A percentile compares a stretch with the other conserved stretches of the same genome.
These are phyloP conservation scores for Andrena haemorrhoa DNA, from an alignment of 2,888 invertebrate species.

Conservation along the genomic window DNA sequence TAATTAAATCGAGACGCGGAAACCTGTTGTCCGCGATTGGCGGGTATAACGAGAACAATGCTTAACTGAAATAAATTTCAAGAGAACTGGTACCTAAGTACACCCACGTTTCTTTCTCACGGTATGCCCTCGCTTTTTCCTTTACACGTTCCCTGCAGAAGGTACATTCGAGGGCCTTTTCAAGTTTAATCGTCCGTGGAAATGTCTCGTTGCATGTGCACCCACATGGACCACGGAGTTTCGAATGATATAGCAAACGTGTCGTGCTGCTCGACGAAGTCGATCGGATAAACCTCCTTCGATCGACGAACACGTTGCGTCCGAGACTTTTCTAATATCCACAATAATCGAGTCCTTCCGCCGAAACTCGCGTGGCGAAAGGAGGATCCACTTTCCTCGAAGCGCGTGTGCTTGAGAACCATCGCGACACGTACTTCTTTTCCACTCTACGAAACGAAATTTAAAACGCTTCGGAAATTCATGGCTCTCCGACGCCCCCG, in stretches of 20 bases:
- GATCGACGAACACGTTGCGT: slow-evolving; percentile 2
- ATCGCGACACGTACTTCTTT: background rate
- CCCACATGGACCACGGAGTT: slow-evolving; percentile 20
- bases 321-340: slow-evolving; percentile 25
- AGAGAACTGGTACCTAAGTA: background rate
- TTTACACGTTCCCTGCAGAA: background rate
- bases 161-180: slow-evolving; percentile 34
- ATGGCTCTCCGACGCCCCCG: background rate
- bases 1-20: slow-evolving; percentile 59
- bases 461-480: slow-evolving; percentile 3
- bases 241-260: slow-evolving; percentile 24
- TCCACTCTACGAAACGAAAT: background rate
- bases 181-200: slow-evolving; percentile 46
- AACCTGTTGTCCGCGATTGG: slow-evolving; percentile 29
- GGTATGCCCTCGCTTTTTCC: slow-evolving; percentile 5
- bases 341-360: slow-evolving; percentile 16
- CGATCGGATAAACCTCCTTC: slow-evolving; percentile 46
- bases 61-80: background rate
- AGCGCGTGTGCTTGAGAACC: background rate
- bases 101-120: no score
- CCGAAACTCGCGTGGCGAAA: background rate
- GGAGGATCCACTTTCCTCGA: slow-evolving; percentile 9
- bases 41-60: no score
- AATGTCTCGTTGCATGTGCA: slow-evolving; percentile 46
- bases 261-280: slow-evolving; percentile 20